Percentiles rank a stretch among this genome's conserved stretches.
phyloP scores from a whole-genome alignment of 2,113 vertebrate species.

The Cololabis saira region DNA sequence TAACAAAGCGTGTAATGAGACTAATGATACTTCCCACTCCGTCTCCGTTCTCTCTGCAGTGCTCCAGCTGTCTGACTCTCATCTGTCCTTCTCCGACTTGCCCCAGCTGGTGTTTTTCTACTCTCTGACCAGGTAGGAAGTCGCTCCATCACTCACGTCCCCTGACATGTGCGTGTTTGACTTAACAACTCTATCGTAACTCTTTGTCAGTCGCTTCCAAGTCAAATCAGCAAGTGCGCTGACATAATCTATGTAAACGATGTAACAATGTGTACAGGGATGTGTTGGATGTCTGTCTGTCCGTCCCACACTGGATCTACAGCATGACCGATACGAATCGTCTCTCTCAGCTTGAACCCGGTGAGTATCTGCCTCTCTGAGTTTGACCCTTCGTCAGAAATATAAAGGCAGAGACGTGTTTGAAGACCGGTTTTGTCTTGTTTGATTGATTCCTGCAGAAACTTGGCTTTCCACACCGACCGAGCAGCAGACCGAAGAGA shows the following conservation, averaged over 20 bases:
- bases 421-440: neutral
- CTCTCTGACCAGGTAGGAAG: constrained; percentile 85
- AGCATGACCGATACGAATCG: constrained; percentile 20
- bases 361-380: constrained; percentile 56
- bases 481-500: constrained; percentile 46
- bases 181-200: neutral
- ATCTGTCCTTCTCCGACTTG: constrained; percentile 82
- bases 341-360: constrained; percentile 67
- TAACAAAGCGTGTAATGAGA: neutral
- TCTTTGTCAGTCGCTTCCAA: neutral
- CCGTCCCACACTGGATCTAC: constrained; percentile 72
- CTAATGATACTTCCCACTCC: constrained; percentile 3
- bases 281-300: constrained; percentile 81
- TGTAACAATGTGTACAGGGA: constrained; percentile 75
- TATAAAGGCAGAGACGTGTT: neutral
- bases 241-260: too few relatives aligned
- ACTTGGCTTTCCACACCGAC: constrained; percentile 67
- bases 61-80: constrained; percentile 81
- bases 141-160: neutral
- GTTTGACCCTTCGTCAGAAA: neutral
- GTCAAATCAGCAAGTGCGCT: neutral
- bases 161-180: neutral
- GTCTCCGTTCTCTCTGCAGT: constrained; percentile 60
- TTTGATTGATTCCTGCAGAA: constrained; percentile 48
- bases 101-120: constrained; percentile 86